phyloP scores from a whole-genome alignment of 2,113 vertebrate species.

The Damaliscus lunatus region DNA sequence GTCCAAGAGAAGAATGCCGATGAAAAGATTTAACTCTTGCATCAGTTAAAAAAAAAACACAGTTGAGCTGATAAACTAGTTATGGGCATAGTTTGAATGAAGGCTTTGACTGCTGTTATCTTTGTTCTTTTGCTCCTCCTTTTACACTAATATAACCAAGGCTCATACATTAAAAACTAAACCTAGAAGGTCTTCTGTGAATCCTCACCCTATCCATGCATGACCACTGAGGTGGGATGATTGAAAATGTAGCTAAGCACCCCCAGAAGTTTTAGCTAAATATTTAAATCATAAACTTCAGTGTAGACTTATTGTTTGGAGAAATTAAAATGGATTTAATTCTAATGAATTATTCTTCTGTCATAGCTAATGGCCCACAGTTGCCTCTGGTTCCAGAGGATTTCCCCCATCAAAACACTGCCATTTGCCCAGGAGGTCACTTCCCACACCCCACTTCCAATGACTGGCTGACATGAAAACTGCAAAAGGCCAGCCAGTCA shows the following conservation, averaged over 20 bases:
- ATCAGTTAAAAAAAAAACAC: not conserved
- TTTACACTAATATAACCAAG: not conserved
- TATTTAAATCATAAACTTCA: not conserved
- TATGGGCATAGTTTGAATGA: not conserved
- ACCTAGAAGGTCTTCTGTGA: not conserved
- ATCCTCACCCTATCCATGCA: not conserved
- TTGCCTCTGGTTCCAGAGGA: not conserved
- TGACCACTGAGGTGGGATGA: not conserved
- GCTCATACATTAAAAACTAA: not conserved
- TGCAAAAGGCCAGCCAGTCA: not conserved
- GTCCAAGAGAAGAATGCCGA: not conserved
- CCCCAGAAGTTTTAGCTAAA: not conserved
- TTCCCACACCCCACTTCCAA: not conserved
- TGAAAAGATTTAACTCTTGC: not conserved
- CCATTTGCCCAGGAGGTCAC: not conserved
- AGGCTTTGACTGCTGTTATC: not conserved
- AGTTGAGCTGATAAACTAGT: not conserved
- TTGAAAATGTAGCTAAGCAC: not conserved
- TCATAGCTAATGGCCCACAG: not conserved
- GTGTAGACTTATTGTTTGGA: not conserved
- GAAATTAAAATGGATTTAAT: not conserved
- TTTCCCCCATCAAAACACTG: not conserved
- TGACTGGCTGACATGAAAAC: not conserved
- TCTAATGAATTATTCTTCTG: not conserved
- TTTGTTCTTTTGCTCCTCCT: not conserved